Base-by-base conservation (phyloP, 2,113 vertebrate genomes). In the Thamnophis sirtalis region DNA sequence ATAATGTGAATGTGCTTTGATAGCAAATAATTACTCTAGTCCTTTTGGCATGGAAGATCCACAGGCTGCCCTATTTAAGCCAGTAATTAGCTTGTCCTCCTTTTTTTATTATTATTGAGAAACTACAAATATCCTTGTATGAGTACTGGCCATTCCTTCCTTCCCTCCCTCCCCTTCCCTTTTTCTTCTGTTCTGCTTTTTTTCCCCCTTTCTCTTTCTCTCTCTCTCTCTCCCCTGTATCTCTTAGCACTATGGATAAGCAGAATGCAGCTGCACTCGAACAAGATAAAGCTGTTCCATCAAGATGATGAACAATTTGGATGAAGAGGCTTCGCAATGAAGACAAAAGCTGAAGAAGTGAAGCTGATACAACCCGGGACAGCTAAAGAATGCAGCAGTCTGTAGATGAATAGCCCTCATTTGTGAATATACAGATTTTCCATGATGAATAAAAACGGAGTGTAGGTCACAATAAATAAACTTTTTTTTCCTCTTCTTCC, bases 81-180 rank as follows among this genome's bases (percentile, higher is more conserved):
- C 98, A 99, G 98, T 99, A 99, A 99, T 99, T 99, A 99, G 99
- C 98, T 98, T 98, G 98, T 99, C 98, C 98, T 98, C 98, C 96
- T 98, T 98, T 98, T 98, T 49, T 96, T 98, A 97, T 98, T 97
- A 98, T 98, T 98, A 98, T 98, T 98, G 98, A 98, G 98, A 98
- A 98, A 98, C 98, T 98, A 98, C 98, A 99, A 99, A 99, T 99
- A 99, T 98, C 98, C 96, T 98, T 98, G 98, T 98, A 98, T 97
- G 97, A 97, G 97, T 97, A 98, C 98, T 96, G 98, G 98, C 98
- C 98, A 98, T 97, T 98, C 98, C 97, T 96, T 97, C 96, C 96
- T 96, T 95, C 95, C 96, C 93, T 96, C 96, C 96, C 95, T 96
- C 95, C 95, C 95, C 95, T 95, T 96, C 96, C 43, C 86, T 93